Percentiles rank a stretch among this genome's conserved stretches.
phyloP scores from a whole-genome alignment of 2,888 invertebrate species.

The Cheilosia impressa region DNA sequence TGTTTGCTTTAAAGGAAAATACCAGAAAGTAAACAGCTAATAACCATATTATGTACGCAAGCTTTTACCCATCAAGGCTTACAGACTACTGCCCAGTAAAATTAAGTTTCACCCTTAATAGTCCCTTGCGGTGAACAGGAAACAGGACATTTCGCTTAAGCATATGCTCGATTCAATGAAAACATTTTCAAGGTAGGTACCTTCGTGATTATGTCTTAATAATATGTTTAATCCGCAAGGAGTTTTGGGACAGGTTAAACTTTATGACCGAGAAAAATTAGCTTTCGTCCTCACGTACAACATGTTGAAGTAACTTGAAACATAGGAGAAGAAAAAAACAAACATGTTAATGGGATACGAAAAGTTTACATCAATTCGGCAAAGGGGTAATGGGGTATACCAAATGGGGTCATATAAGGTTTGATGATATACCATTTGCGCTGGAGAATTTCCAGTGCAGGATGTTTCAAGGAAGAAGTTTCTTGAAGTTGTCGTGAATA shows the following conservation, averaged over 20 bases:
- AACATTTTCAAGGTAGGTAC: too few relatives aligned
- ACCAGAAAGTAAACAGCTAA: too few relatives aligned
- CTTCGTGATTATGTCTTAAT: background rate
- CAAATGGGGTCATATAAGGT: background rate
- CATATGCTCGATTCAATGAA: too few relatives aligned
- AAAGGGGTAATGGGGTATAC: constrained; percentile 1
- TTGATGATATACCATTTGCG: background rate
- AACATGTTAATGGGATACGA: background rate
- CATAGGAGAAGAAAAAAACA: background rate
- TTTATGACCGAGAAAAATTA: constrained; percentile 1
- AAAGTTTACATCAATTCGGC: background rate
- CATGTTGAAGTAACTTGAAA: background rate
- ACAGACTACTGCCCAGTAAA: background rate
- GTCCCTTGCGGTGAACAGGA: background rate
- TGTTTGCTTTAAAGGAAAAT: too few relatives aligned
- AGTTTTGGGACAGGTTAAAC: background rate
- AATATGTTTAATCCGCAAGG: background rate
- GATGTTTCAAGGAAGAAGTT: background rate
- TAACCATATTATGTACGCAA: too few relatives aligned
- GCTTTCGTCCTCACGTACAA: background rate
- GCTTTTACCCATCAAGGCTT: too few relatives aligned
- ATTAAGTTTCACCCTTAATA: background rate
- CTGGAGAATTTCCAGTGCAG: background rate
- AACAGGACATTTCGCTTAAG: too few relatives aligned
- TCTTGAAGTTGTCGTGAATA: background rate